These are phyloP conservation scores for Mellivora capensis DNA, from an alignment of 2,113 vertebrate species.

Conservation along the genomic window DNA sequence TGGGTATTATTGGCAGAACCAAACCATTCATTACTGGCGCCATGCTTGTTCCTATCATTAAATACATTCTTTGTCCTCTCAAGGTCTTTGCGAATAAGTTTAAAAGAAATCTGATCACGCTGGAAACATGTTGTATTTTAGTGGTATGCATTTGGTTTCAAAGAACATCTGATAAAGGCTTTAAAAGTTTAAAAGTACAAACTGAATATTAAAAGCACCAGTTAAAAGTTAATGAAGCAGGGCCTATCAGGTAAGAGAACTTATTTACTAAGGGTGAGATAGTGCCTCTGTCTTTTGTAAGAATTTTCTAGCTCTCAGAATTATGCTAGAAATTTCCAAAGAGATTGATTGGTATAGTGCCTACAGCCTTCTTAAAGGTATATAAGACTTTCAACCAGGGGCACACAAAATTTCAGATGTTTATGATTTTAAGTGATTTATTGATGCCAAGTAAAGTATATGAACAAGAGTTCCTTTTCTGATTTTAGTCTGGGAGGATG, in stretches of 20 bases:
- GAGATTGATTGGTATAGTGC: background rate
- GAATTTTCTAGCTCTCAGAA: slow-evolving; percentile 36
- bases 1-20: slow-evolving; percentile 42
- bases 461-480: background rate
- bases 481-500: background rate
- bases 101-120: slow-evolving; percentile 34
- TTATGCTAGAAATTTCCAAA: slow-evolving; percentile 43
- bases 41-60: slow-evolving; percentile 59
- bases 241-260: background rate
- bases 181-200: slow-evolving; percentile 68
- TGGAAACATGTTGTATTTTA: slow-evolving; percentile 43
- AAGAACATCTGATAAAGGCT: slow-evolving; percentile 75
- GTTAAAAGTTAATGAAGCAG: slow-evolving; percentile 70
- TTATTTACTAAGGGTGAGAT: slow-evolving; percentile 25
- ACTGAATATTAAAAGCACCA: slow-evolving; percentile 60
- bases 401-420: background rate
- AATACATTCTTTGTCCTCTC: slow-evolving; percentile 62
- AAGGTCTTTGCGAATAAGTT: slow-evolving; percentile 54
- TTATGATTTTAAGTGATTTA: slow-evolving; percentile 27
- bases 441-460: background rate
- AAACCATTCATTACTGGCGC: slow-evolving; percentile 62
- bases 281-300: slow-evolving; percentile 3
- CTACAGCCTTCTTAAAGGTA: background rate
- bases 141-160: slow-evolving; percentile 50
- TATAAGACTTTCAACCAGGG: background rate